Conservation (phyloP, 1,140 invertebrate species). For the Papilio helenus region DNA sequence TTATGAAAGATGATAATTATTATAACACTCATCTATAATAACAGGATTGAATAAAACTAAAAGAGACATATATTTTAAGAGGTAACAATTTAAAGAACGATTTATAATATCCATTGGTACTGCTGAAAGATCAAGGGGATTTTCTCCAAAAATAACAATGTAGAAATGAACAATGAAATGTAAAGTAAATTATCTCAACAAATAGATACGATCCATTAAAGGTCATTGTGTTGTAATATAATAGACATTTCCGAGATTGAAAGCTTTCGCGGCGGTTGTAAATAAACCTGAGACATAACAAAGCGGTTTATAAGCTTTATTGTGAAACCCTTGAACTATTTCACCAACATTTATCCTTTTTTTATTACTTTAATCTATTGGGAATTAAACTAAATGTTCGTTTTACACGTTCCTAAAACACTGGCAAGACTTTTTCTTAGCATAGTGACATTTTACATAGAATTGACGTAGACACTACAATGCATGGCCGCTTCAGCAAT, state of each 20-base stretch:
- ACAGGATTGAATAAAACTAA: too few relatives aligned
- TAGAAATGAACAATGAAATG: constrained; percentile 40
- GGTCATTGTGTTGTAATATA: constrained; percentile 55
- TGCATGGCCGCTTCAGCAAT: too few relatives aligned
- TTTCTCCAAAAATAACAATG: constrained; percentile 39
- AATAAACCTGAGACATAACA: constrained; percentile 43
- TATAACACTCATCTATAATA: too few relatives aligned
- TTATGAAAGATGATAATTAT: neutral
- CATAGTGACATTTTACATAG: neutral
- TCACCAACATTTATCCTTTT: neutral
- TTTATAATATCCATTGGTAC: too few relatives aligned
- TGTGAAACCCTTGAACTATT: constrained; percentile 17
- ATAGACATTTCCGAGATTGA: constrained; percentile 52
- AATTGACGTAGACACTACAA: too few relatives aligned
- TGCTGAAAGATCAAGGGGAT: neutral
- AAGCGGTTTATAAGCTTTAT: constrained; percentile 30
- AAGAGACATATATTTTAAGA: neutral
- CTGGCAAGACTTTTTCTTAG: neutral
- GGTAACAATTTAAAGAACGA: too few relatives aligned
- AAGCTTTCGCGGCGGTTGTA: constrained; percentile 45
- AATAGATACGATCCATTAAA: constrained; percentile 54
- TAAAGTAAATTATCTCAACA: constrained; percentile 53
- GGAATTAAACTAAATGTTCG: too few relatives aligned
- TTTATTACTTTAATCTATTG: neutral
- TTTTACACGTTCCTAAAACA: too few relatives aligned